phyloP scores from a whole-genome alignment of 2,797 vertebrate genomes.

The Sebastes vulpes region DNA sequence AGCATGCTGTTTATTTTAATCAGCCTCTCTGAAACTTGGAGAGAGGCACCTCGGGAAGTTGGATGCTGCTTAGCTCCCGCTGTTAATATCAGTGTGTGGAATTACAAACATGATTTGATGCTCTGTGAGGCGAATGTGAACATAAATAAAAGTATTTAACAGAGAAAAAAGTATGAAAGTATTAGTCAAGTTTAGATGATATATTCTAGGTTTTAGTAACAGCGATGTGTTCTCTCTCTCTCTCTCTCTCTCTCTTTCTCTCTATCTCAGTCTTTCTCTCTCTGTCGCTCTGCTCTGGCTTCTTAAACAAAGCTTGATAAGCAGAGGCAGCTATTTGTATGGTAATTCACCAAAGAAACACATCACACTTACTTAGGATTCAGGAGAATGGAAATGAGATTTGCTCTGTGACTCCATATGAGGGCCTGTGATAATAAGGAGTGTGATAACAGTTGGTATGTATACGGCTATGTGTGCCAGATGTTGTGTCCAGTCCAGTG shows the following conservation, averaged over 20 bases:
- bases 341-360: conserved; percentile 49
- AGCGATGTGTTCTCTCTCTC: not conserved
- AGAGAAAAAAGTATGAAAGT: not conserved
- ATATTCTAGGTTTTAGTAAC: not conserved
- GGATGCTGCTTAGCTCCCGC: not conserved
- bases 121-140: not conserved
- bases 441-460: not conserved
- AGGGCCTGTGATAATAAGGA: not conserved
- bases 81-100: not conserved
- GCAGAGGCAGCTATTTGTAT: conserved; percentile 53
- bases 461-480: not conserved
- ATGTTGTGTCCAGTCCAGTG: not conserved
- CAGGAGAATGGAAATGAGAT: conserved; percentile 28
- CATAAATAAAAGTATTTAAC: no score
- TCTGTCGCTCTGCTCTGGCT: conserved; percentile 11
- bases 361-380: conserved; percentile 28
- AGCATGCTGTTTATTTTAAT: not conserved
- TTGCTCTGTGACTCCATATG: not conserved
- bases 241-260: not conserved
- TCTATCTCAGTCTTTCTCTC: not conserved
- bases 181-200: not conserved
- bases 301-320: conserved; percentile 54
- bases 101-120: no score
- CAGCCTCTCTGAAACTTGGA: not conserved
- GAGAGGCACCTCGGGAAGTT: not conserved